phyloP scores from a whole-genome alignment of 1,140 invertebrate species.

The Delia radicum region DNA sequence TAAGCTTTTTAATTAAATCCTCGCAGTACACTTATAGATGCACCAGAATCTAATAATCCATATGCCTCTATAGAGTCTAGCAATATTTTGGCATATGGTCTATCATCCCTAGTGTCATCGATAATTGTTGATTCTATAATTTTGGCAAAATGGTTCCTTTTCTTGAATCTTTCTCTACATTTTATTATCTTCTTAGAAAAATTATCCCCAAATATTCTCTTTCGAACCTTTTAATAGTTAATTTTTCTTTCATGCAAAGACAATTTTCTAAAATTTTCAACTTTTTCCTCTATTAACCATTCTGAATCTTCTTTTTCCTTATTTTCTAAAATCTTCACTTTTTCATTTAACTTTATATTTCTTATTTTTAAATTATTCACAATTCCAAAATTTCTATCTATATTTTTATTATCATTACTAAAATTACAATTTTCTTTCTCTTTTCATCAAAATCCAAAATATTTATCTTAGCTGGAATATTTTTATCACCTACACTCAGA shows the following conservation, averaged over 20 bases:
- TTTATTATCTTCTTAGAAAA: not conserved
- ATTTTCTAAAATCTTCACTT: too few species aligned
- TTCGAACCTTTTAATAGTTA: not conserved
- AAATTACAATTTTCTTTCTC: too few species aligned
- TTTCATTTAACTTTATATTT: too few species aligned
- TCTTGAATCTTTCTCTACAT: not conserved
- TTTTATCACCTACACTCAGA: too few species aligned
- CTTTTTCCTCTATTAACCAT: too few species aligned
- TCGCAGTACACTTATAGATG: not conserved
- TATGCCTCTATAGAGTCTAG: not conserved
- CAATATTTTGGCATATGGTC: not conserved
- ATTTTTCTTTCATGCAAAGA: too few species aligned
- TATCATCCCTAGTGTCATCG: not conserved
- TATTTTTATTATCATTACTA: too few species aligned
- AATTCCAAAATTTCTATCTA: too few species aligned
- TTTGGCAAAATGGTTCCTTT: not conserved
- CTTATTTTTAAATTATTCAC: too few species aligned
- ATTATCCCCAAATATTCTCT: not conserved
- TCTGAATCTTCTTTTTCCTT: too few species aligned
- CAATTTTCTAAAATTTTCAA: not conserved
- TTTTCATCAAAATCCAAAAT: not conserved
- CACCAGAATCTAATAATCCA: conserved; percentile 15
- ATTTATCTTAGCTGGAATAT: not conserved
- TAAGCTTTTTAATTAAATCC: not conserved
- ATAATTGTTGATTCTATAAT: not conserved